Conservation (phyloP, 2,888 invertebrate genomes). For the Mythimna loreyi region DNA sequence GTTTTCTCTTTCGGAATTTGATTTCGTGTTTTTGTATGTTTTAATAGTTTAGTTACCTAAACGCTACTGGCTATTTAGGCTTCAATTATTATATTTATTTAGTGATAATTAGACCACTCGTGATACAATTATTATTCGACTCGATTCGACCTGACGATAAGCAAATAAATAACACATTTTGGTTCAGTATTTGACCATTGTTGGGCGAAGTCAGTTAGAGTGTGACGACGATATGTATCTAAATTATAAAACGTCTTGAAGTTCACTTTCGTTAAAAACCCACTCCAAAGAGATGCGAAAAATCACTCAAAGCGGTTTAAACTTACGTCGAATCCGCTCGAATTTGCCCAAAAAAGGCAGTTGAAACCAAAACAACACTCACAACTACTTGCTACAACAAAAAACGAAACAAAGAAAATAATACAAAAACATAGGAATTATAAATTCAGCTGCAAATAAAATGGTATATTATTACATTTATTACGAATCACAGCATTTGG, state of each 20-base stretch:
- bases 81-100: neutral
- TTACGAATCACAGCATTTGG: slow-evolving; percentile 69
- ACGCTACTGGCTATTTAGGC: too few species aligned
- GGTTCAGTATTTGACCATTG: too few species aligned
- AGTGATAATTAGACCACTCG: neutral
- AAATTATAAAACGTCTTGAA: neutral
- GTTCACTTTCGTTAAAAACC: neutral
- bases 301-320: neutral
- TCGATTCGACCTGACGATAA: too few species aligned
- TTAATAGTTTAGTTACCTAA: neutral
- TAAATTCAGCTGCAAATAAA: slow-evolving; percentile 45
- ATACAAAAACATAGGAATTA: slow-evolving; percentile 37
- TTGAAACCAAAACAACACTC: neutral
- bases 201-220: neutral
- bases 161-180: too few species aligned
- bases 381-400: neutral
- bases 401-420: neutral
- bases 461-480: slow-evolving; percentile 67
- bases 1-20: slow-evolving; percentile 7
- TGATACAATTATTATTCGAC: too few species aligned
- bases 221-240: neutral
- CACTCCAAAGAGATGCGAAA: neutral
- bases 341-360: neutral
- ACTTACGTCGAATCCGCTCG: neutral
- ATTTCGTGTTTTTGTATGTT: neutral